Evolutionary conservation across 1,140 invertebrate species (phyloP).

Genomic region (Sipha flava): DNA sequence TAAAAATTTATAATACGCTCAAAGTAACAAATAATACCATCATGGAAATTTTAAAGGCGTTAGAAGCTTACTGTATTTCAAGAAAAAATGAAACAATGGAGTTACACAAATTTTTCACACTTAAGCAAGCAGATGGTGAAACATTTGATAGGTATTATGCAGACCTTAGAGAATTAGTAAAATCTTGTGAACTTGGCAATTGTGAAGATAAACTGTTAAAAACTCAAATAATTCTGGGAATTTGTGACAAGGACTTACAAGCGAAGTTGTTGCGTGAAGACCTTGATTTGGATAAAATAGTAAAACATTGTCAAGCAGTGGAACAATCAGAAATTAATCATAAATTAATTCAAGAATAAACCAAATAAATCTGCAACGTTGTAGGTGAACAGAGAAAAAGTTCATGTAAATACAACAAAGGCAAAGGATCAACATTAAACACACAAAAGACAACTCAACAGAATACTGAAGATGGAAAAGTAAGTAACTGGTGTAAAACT

Average conservation of each 20-base stretch:
- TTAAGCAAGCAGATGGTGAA: slow-evolving; percentile 20
- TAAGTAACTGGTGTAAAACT: background rate
- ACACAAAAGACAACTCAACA: background rate
- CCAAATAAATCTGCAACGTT: background rate
- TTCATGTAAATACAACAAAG: background rate
- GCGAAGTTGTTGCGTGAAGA: background rate
- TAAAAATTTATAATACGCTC: background rate
- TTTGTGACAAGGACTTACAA: background rate
- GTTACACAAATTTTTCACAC: background rate
- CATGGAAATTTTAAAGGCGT: background rate
- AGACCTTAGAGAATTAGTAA: slow-evolving; percentile 18
- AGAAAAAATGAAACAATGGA: background rate
- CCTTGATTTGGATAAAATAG: background rate
- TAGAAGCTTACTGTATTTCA: background rate
- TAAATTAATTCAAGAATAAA: background rate
- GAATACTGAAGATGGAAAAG: background rate
- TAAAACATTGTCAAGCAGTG: background rate
- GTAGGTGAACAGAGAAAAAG: background rate
- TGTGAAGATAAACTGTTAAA: slow-evolving; percentile 10
- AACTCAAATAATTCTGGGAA: slow-evolving; percentile 19
- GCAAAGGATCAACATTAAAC: background rate
- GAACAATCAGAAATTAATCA: background rate
- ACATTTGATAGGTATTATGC: slow-evolving; percentile 21
- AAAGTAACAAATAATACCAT: background rate
- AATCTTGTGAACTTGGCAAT: slow-evolving; percentile 20